Base-by-base conservation (phyloP, 2,888 invertebrate genomes). In the Agriopis marginaria region DNA sequence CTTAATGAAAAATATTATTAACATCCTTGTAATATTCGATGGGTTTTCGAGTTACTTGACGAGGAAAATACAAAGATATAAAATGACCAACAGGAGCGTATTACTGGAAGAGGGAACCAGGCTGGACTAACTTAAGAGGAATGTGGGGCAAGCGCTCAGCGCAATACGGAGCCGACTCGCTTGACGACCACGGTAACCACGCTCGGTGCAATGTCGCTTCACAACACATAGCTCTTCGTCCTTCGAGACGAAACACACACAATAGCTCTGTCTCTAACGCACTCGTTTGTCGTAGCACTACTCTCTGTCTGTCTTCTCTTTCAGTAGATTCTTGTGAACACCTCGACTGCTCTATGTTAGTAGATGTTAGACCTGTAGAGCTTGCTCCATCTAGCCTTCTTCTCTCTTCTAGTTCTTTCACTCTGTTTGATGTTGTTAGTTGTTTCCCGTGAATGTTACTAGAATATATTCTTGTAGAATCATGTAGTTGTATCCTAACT, bases 91-190 rank as follows among this genome's bases (percentile, higher is more conserved):
- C 92, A 96, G 96, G 96, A 83, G 95, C 96, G 77, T 94, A 91
- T 84, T 97, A 96, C 96, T 97, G 96, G 83, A 97, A 97, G 90
- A 95, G 97, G 71, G 96, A 97, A 82, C 96, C 97, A 11, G 96
- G 96, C 86, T 97, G 97, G 97, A 96, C 96, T 85, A 97, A 97
- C 87, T 92, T 97, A 78, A 96, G 96, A 89, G 97, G 97, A 71
- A 95, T 97, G 89, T 97, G 97, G 97, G 97, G 97, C 80, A 97
- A 97, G 87, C 95, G 97, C 71, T 89, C 90, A 11, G 68, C 69
- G 66, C 65, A 54, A 45, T 71, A 65, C 74, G 78, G 74, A 56
- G 79, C 77, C 47, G 81, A 79, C 77, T 78, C 83, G 77, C 78
- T 84, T 70, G 84, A 82, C 71, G 87, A 89, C 60, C 87, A 90